Percentiles rank a stretch among this genome's conserved stretches.
Conservation (phyloP, 1,140 invertebrate genomes). For the Drosophila ficusphila region DNA sequence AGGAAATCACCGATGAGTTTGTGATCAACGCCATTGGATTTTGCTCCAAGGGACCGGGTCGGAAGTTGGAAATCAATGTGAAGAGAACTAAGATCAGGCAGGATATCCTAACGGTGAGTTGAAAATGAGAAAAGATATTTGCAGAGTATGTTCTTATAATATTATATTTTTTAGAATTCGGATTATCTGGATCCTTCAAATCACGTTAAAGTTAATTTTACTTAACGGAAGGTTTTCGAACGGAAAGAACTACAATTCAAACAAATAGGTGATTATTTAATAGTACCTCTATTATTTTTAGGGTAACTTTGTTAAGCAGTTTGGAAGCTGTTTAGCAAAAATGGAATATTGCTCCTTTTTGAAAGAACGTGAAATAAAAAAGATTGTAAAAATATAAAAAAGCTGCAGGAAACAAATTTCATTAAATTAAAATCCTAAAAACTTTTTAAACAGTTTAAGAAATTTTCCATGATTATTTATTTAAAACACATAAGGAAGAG, state of each 20-base stretch:
- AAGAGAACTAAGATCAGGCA: slow-evolving; percentile 38
- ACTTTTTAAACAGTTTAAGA: not conserved
- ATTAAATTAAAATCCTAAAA: not conserved
- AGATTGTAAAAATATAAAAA: no score
- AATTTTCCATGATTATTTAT: not conserved
- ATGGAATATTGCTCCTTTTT: no score
- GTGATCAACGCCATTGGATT: slow-evolving; percentile 52
- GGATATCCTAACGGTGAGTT: slow-evolving; percentile 34
- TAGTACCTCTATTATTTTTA: no score
- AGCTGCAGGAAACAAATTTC: no score
- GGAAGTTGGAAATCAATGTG: slow-evolving; percentile 43
- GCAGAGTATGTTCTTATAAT: not conserved
- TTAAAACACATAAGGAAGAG: not conserved
- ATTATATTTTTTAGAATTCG: slow-evolving; percentile 30
- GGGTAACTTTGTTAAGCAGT: no score
- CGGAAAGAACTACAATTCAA: no score
- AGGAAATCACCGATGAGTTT: slow-evolving; percentile 58
- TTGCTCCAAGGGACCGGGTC: slow-evolving; percentile 33
- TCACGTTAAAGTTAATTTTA: slow-evolving; percentile 56
- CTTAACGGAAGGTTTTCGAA: no score
- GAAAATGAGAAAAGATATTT: not conserved
- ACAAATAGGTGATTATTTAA: no score
- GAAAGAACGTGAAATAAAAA: no score
- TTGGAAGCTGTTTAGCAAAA: no score
- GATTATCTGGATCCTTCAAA: slow-evolving; percentile 52